Evolutionary conservation across 2,113 vertebrate species (phyloP), one percentile per base, ranked within the genome.

Genomic region (Jaculus jaculus): DNA sequence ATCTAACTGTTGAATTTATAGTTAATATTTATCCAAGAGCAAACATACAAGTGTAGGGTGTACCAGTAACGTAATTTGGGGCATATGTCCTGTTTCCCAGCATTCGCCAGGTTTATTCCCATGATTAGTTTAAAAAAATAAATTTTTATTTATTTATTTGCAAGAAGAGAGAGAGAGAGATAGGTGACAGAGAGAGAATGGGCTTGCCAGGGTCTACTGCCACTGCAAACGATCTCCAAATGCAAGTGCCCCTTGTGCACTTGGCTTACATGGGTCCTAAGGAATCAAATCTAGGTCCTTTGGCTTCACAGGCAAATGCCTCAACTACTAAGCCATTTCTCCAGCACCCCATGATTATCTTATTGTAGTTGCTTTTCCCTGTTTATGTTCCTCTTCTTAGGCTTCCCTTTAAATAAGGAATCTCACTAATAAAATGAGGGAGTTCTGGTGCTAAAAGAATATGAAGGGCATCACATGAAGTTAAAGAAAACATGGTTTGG

Each of bases 401-500:
- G 0, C 88, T 86, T 94, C 39, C 42, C 11, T 89, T 72, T n/a
- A 89, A 51, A 72, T 89, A 58, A 66, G 15, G 73, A 85, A 24
- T 28, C 7, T 89, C 18, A 37, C 28, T 60, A 71, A 60, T 17
- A 91, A 60, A 58, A 73, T 20, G 7, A 90, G 10, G 42, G 30
- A 47, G 47, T 80, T 13, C 66, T 72, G 30, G 11, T 84, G 21
- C 47, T 87, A 74, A 28, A 79, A 26, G 91, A 89, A 84, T 60
- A 37, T 87, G 81, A 95, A 96, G 18, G 37, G 24, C 2, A 58
- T 89, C 77, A 21, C 4, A 16, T 8, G 21, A 80, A 68, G 58
- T 78, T 90, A 51, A 89, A 87, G 37, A 81, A 39, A 28, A 18
- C 42, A 30, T 87, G 72, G 78, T 73, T 89, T 84, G 68, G 47